These are phyloP conservation scores for Antechinus stuartii DNA, from an alignment of 2,113 vertebrate species.

Conservation along the genomic window DNA sequence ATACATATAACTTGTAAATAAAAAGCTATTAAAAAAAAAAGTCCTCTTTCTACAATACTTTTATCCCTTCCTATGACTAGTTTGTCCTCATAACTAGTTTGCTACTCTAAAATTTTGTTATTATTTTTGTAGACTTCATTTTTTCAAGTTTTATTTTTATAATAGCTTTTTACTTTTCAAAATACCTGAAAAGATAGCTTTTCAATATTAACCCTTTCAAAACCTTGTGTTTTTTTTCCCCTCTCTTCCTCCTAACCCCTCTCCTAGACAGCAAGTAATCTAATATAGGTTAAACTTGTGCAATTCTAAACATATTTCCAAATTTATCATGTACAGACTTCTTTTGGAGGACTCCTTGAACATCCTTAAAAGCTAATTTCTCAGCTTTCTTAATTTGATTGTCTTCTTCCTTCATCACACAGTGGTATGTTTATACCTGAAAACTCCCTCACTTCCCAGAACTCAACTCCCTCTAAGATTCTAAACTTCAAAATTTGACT, in stretches of 20 bases:
- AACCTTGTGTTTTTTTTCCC: too few species aligned
- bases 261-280: too few species aligned
- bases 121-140: background rate
- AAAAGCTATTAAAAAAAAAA: background rate
- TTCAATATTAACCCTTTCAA: too few species aligned
- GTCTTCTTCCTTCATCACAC: background rate
- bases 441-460: background rate
- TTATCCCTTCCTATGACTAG: background rate
- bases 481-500: background rate
- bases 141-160: background rate
- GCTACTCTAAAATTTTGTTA: background rate
- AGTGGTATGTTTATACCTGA: background rate
- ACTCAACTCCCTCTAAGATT: background rate
- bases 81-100: background rate
- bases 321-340: background rate
- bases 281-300: too few species aligned
- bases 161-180: too few species aligned
- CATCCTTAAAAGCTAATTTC: background rate
- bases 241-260: too few species aligned
- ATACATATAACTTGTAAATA: too few species aligned
- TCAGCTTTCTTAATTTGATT: background rate
- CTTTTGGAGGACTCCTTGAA: background rate
- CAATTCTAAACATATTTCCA: too few species aligned
- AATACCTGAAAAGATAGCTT: too few species aligned
- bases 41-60: background rate